Evolutionary conservation across 2,888 invertebrate species (phyloP).

Genomic region (Sceliomorpha sp.): DNA sequence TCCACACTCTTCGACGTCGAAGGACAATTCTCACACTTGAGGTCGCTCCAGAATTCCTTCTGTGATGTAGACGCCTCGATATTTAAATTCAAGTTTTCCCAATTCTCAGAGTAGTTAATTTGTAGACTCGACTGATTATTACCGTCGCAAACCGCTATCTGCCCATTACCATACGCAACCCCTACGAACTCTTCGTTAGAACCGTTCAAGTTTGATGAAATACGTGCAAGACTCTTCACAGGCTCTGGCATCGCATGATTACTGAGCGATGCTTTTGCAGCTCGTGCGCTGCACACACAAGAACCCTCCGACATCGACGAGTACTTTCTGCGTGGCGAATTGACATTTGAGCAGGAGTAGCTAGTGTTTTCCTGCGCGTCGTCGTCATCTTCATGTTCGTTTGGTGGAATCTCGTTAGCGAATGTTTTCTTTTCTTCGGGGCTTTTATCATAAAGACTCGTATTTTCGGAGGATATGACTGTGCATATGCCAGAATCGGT

Average conservation of each 20-base stretch:
- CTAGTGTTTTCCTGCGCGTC: constrained; percentile 71
- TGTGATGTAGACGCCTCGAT: constrained; percentile 71
- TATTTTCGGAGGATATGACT: constrained; percentile 83
- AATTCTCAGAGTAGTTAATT: constrained; percentile 77
- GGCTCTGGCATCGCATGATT: constrained; percentile 56
- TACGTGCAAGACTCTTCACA: constrained; percentile 65
- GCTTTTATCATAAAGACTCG: constrained; percentile 82
- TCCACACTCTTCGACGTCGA: constrained; percentile 62
- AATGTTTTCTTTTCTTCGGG: constrained; percentile 77
- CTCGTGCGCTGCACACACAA: constrained; percentile 70
- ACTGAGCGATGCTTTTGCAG: constrained; percentile 50
- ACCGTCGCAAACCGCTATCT: constrained; percentile 74
- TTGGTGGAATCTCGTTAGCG: constrained; percentile 66
- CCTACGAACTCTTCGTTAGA: constrained; percentile 78
- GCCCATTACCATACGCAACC: constrained; percentile 75
- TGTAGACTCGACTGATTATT: constrained; percentile 74
- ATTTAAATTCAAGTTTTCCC: constrained; percentile 76
- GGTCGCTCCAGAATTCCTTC: constrained; percentile 75
- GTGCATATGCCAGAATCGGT: constrained; percentile 87
- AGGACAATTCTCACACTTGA: constrained; percentile 75
- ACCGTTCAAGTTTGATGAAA: constrained; percentile 73
- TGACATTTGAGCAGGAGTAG: constrained; percentile 75
- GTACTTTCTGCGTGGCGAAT: constrained; percentile 69
- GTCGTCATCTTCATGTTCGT: constrained; percentile 48
- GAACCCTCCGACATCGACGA: constrained; percentile 67